Percentiles rank a stretch among this genome's conserved stretches.
phyloP scores from a whole-genome alignment of 1,140 invertebrate genomes.

The Drosophila aff. region DNA sequence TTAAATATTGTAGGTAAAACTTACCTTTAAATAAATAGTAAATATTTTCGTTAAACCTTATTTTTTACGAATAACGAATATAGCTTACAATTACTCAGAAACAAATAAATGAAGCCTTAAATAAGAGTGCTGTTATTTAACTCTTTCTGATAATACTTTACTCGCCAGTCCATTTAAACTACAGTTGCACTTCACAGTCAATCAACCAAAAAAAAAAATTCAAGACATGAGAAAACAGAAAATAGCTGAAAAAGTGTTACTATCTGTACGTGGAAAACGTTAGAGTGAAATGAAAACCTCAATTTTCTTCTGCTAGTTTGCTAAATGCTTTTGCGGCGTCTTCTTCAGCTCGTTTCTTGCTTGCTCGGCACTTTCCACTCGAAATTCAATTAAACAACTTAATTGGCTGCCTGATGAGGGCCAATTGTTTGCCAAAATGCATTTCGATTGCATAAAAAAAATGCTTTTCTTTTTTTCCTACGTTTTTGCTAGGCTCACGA shows the following conservation, averaged over 20 bases:
- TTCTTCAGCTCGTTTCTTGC: conserved; percentile 27
- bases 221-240: conserved; percentile 8
- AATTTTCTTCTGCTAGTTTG: conserved; percentile 25
- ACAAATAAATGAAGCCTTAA: not conserved
- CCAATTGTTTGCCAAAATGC: conserved; percentile 52
- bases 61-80: not conserved
- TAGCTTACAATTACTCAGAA: not conserved
- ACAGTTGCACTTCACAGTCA: not conserved
- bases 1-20: not conserved
- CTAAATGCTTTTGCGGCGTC: conserved; percentile 43
- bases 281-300: conserved; percentile 1
- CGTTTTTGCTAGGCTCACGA: not conserved
- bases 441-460: conserved; percentile 44
- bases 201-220: not conserved
- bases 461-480: conserved; percentile 12
- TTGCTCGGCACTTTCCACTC: conserved; percentile 44
- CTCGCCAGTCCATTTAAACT: not conserved
- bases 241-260: conserved; percentile 3
- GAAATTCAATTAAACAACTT: conserved; percentile 69
- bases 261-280: not conserved
- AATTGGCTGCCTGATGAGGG: conserved; percentile 71
- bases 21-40: not conserved
- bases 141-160: not conserved
- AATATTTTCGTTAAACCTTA: not conserved
- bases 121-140: not conserved